Conservation (phyloP, 2,113 vertebrate species). For the Oreotrochilus melanogaster region DNA sequence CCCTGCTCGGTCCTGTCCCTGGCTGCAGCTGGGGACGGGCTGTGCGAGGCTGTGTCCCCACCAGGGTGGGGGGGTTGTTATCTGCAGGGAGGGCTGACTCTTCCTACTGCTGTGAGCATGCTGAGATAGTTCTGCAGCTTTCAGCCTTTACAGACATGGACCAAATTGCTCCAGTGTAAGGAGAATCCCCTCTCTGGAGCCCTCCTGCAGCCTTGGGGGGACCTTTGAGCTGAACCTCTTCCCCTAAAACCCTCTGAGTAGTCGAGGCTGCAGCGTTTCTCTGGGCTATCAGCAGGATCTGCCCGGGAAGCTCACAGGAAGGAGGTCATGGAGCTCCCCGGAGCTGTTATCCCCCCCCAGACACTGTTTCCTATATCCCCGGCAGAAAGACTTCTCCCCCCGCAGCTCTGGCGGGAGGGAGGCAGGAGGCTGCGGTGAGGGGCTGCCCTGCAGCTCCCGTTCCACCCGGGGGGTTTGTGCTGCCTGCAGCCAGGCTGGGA, state of each 20-base stretch:
- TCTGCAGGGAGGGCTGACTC: no score
- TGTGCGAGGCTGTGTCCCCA: no score
- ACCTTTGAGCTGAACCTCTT: background rate
- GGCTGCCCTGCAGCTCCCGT: background rate
- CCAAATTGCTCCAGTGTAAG: background rate
- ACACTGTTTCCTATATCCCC: background rate
- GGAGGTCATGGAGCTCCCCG: rapidly evolving
- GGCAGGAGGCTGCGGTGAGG: background rate
- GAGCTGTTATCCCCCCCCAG: background rate
- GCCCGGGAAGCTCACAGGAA: background rate
- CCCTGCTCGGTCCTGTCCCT: background rate
- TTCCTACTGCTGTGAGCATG: background rate
- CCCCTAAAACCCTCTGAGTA: background rate
- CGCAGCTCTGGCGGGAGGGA: background rate
- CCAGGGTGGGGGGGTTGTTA: no score
- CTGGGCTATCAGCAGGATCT: rapidly evolving
- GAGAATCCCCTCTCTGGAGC: no score
- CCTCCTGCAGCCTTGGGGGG: background rate
- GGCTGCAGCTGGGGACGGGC: no score
- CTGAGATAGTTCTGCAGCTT: background rate
- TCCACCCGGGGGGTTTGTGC: background rate
- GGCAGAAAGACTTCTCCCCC: rapidly evolving
- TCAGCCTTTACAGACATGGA: background rate
- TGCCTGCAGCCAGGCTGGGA: background rate
- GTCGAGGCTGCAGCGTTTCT: background rate